These are phyloP conservation scores for Drosophila subquinaria DNA, from an alignment of 2,888 invertebrate genomes.

Conservation along the genomic window DNA sequence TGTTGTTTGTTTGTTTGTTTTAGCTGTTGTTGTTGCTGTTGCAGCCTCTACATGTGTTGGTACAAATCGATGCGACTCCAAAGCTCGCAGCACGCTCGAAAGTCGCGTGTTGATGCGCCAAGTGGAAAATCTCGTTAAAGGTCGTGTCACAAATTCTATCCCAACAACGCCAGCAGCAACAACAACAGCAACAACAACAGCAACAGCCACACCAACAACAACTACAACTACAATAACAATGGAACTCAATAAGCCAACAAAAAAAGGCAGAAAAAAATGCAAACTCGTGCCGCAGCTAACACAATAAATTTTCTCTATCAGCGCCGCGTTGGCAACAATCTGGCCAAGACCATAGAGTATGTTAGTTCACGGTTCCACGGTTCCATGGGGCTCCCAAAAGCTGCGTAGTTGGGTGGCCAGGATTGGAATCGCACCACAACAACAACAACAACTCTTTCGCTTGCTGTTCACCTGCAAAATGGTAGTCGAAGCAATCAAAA, in stretches of 20 bases:
- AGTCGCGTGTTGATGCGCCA: slow-evolving; percentile 74
- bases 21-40: slow-evolving; percentile 13
- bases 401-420: slow-evolving; percentile 68
- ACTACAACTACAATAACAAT: slow-evolving; percentile 40
- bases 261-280: slow-evolving; percentile 43
- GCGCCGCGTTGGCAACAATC: slow-evolving; percentile 31
- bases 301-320: slow-evolving; percentile 77
- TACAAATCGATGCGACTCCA: slow-evolving; percentile 75
- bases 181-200: slow-evolving; percentile 14
- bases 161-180: slow-evolving; percentile 33
- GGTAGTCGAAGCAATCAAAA: slow-evolving; percentile 66
- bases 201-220: slow-evolving; percentile 35
- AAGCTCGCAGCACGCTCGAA: slow-evolving; percentile 60
- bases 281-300: slow-evolving; percentile 73
- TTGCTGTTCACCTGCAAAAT: slow-evolving; percentile 28
- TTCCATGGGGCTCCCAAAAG: slow-evolving; percentile 11
- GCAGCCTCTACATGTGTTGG: slow-evolving; percentile 73
- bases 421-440: slow-evolving; percentile 14
- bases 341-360: slow-evolving; percentile 26
- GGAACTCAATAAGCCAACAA: slow-evolving; percentile 62
- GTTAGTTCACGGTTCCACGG: slow-evolving; percentile 1
- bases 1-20: slow-evolving; percentile 52
- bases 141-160: slow-evolving; percentile 72
- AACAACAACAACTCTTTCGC: slow-evolving; percentile 2
- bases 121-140: slow-evolving; percentile 77